phyloP scores from a whole-genome alignment of 2,113 vertebrate species.

The Albula glossodonta region DNA sequence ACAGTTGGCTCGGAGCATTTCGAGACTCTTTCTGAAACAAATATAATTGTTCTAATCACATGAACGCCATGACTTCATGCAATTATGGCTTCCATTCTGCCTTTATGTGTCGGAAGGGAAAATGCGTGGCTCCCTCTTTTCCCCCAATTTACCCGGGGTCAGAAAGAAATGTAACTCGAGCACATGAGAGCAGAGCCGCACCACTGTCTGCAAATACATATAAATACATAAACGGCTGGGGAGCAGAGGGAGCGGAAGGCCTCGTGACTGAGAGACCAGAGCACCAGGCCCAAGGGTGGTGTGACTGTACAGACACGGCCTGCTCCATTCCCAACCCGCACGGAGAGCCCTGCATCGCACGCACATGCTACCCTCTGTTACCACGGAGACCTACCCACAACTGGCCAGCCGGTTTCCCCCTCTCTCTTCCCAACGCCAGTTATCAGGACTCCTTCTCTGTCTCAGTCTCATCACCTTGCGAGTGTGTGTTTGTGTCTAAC shows the following conservation, averaged over 20 bases:
- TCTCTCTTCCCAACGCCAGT: neutral
- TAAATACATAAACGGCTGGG: constrained; percentile 35
- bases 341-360: constrained; percentile 42
- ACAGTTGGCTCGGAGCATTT: constrained; percentile 48
- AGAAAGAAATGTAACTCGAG: neutral
- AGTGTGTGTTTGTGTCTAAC: neutral
- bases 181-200: neutral
- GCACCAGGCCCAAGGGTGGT: constrained; percentile 50
- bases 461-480: neutral
- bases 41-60: constrained; percentile 70
- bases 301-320: constrained; percentile 56
- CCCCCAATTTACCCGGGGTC: neutral
- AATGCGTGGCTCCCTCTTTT: neutral
- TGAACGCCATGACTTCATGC: constrained; percentile 62
- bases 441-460: neutral
- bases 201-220: neutral
- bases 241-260: constrained; percentile 24
- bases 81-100: constrained; percentile 46
- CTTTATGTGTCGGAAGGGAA: neutral
- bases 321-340: constrained; percentile 51
- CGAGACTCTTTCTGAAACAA: constrained; percentile 60
- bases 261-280: constrained; percentile 53
- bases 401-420: neutral
- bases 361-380: neutral
- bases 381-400: neutral